Conservation (phyloP, 2,113 vertebrate genomes). For the Dasyurus viverrinus region DNA sequence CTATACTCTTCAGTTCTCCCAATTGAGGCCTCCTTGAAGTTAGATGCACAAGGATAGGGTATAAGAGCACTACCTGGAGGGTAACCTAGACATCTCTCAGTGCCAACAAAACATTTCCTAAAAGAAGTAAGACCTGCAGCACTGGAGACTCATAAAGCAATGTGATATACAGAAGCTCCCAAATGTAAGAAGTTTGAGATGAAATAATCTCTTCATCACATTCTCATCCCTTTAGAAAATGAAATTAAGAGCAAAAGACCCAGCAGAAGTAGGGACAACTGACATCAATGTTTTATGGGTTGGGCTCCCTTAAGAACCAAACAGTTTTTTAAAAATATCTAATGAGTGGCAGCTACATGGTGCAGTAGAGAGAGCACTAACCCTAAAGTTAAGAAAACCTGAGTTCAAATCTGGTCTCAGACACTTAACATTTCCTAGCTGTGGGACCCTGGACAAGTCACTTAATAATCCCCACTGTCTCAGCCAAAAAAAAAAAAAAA, state of each 20-base stretch:
- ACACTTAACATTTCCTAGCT: no score
- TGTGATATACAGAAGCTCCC: constrained; percentile 4
- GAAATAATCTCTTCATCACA: neutral
- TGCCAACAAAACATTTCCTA: constrained; percentile 9
- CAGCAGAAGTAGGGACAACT: neutral
- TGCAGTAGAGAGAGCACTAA: no score
- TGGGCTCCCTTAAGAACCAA: neutral
- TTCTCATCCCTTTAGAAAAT: neutral
- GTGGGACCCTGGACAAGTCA: no score
- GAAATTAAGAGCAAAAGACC: neutral
- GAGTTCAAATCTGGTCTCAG: no score
- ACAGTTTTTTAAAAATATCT: neutral
- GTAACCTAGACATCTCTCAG: neutral
- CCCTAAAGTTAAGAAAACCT: no score
- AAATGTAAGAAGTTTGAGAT: constrained; percentile 29
- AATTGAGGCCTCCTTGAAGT: neutral
- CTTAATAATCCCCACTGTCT: no score
- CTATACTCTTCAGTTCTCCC: neutral
- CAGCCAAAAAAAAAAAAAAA: no score
- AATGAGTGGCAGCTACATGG: neutral
- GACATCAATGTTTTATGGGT: neutral
- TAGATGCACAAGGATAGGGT: neutral
- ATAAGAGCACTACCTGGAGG: neutral
- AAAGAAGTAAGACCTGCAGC: neutral
- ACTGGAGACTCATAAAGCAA: neutral